phyloP scores from a whole-genome alignment of 2,113 vertebrate species.

The Cygnus buccinator region DNA sequence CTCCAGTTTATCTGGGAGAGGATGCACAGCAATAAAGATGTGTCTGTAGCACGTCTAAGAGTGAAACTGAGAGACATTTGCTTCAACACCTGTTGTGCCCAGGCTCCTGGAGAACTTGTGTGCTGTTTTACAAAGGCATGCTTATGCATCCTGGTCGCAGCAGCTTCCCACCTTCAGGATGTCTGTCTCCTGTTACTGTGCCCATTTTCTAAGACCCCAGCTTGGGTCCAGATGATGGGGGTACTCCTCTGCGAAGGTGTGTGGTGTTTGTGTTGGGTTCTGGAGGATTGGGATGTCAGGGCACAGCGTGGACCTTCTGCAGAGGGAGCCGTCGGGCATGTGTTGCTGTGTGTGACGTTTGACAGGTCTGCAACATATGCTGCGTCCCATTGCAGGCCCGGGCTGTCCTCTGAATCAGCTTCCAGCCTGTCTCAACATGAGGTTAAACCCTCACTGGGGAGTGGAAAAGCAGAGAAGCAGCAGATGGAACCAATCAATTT shows the following conservation, averaged over 20 bases:
- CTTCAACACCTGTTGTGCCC: not conserved
- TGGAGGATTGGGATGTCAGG: not conserved
- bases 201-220: not conserved
- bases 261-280: rapidly evolving
- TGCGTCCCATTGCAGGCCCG: not conserved
- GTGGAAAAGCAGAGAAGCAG: slow-evolving; percentile 52
- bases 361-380: slow-evolving; percentile 53
- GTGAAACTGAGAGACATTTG: not conserved
- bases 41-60: not conserved
- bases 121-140: not conserved
- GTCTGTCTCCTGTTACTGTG: not conserved
- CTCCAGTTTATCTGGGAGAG: not conserved
- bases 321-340: rapidly evolving
- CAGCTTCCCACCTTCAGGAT: not conserved
- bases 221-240: rapidly evolving
- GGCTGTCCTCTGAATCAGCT: not conserved
- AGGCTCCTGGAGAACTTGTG: not conserved
- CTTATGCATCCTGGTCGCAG: not conserved
- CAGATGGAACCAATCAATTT: slow-evolving; percentile 66
- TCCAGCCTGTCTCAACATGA: not conserved
- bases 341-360: not conserved
- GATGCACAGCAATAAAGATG: not conserved
- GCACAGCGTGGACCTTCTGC: not conserved
- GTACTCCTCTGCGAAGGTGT: not conserved
- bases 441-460: slow-evolving; percentile 23